These are phyloP conservation scores for Aplodontia rufa DNA, from an alignment of 2,113 vertebrate species.

Conservation along the genomic window DNA sequence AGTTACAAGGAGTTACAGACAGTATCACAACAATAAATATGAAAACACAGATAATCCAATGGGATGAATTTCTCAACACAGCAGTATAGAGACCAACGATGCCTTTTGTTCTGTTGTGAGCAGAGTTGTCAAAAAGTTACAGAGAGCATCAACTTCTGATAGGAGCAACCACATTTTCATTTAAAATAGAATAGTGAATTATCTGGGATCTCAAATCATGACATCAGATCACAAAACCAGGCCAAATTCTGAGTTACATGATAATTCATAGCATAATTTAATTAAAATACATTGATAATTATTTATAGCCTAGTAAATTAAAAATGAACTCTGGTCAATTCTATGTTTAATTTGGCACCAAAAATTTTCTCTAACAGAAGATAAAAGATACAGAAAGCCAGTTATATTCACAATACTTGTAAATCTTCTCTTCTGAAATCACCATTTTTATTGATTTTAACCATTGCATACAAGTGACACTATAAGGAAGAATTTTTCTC, in stretches of 20 bases:
- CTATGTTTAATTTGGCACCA: not conserved
- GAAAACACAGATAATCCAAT: not conserved
- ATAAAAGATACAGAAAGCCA: not conserved
- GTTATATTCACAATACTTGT: not conserved
- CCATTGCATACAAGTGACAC: not conserved
- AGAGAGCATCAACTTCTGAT: constrained; percentile 39
- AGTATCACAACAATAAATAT: not conserved
- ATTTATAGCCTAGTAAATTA: not conserved
- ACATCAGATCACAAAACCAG: not conserved
- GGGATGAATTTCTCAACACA: not conserved
- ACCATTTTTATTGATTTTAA: not conserved
- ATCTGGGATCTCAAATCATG: not conserved
- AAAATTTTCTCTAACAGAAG: not conserved
- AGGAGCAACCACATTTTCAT: constrained; percentile 29
- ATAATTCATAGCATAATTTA: not conserved
- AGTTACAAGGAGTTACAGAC: not conserved
- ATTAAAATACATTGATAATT: not conserved
- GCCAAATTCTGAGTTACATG: not conserved
- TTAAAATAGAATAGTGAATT: not conserved
- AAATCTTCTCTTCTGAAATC: not conserved
- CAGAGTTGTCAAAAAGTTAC: not conserved
- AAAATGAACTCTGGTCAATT: constrained; percentile 27
- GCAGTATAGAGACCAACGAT: not conserved
- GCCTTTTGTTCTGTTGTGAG: not conserved
- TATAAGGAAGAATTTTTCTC: not conserved